These are phyloP conservation scores for Pelecanus crispus DNA, from an alignment of 2,113 vertebrate species.

Conservation along the genomic window DNA sequence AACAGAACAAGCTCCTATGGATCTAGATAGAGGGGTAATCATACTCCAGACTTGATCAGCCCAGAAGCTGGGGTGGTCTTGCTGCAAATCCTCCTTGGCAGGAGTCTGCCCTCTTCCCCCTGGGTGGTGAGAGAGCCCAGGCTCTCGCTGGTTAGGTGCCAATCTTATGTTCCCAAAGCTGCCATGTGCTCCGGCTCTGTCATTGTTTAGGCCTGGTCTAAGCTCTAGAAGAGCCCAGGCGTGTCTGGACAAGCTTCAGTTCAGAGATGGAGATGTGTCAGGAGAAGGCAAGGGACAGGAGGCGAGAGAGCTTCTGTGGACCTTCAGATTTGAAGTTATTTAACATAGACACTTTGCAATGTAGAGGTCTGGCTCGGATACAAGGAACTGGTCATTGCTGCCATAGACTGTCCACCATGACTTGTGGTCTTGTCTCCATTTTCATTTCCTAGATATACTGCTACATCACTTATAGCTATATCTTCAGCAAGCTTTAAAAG, in stretches of 20 bases:
- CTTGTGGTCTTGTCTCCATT: not conserved
- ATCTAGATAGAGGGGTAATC: not conserved
- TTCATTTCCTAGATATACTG: not conserved
- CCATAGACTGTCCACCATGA: not conserved
- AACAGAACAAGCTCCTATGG: not conserved
- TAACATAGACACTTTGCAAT: not conserved
- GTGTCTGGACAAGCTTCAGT: not conserved
- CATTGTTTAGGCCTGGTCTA: too few species aligned
- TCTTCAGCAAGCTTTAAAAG: not conserved
- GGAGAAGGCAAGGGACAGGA: not conserved
- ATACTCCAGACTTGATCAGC: not conserved
- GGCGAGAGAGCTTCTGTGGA: not conserved
- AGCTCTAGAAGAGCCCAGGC: not conserved
- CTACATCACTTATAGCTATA: not conserved
- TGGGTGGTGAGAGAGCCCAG: not conserved
- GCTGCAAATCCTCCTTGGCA: not conserved
- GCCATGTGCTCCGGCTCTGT: not conserved
- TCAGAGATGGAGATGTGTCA: not conserved
- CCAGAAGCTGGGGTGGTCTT: not conserved
- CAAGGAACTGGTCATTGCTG: not conserved
- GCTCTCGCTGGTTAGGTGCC: fast-evolving
- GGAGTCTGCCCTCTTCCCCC: not conserved
- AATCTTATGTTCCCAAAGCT: not conserved
- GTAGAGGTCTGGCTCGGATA: not conserved
- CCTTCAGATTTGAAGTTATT: not conserved